Evolutionary conservation across 2,113 vertebrate genomes (phyloP).

Genomic region (Chiloscyllium plagiosum): DNA sequence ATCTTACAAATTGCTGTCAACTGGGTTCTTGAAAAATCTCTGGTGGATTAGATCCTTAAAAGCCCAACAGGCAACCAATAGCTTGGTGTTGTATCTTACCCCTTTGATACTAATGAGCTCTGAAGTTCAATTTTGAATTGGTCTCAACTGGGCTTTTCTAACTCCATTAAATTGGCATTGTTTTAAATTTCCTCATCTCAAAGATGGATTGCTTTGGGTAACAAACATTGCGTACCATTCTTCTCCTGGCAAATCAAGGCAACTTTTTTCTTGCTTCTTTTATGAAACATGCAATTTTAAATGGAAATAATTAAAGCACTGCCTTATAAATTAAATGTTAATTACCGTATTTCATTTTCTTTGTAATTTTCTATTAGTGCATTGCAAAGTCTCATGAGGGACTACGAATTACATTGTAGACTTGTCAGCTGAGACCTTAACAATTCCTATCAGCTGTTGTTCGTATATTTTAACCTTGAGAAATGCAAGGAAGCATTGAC

Average conservation of each 20-base stretch:
- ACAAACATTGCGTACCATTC: not conserved
- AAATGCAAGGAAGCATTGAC: constrained; percentile 41
- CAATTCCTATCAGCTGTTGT: constrained; percentile 53
- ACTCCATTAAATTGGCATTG: too few species aligned
- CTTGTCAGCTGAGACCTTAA: not conserved
- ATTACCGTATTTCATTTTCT: not conserved
- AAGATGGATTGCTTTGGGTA: not conserved
- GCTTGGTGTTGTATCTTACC: too few species aligned
- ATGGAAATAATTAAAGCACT: not conserved
- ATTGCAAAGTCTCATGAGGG: too few species aligned
- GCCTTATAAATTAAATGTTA: not conserved
- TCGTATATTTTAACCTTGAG: constrained; percentile 53
- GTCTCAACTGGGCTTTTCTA: not conserved
- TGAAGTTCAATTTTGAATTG: not conserved
- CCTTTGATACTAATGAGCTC: not conserved
- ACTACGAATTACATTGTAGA: not conserved
- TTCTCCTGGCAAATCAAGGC: not conserved
- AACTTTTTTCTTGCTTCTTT: not conserved
- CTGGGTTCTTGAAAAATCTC: not conserved
- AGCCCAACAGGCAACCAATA: not conserved
- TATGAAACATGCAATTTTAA: not conserved
- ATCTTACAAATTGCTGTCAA: not conserved
- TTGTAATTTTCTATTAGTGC: not conserved
- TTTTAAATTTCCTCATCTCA: not conserved
- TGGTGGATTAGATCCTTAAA: not conserved